These are phyloP conservation scores for Adela reaumurella DNA, from an alignment of 2,888 invertebrate species.

Conservation along the genomic window DNA sequence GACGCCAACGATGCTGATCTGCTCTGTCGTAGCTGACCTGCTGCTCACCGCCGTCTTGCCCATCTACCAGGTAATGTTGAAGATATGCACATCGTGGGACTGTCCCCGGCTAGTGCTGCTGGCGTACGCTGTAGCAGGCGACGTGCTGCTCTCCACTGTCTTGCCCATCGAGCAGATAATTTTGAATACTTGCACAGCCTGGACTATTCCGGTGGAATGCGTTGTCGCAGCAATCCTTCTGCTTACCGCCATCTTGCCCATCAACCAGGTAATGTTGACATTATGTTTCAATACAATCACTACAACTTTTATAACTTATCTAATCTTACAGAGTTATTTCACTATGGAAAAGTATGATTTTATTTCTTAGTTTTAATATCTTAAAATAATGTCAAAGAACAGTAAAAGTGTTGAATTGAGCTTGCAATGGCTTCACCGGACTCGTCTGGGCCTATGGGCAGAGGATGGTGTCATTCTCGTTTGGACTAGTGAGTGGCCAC, in stretches of 20 bases:
- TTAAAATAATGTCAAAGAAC: too few species aligned
- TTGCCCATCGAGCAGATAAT: conserved; percentile 88
- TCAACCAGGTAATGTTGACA: conserved; percentile 75
- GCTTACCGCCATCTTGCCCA: conserved; percentile 91
- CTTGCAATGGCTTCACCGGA: too few species aligned
- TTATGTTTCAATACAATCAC: too few species aligned
- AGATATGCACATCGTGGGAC: conserved; percentile 84
- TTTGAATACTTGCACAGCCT: conserved; percentile 74
- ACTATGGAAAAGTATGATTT: too few species aligned
- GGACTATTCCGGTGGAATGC: conserved; percentile 98
- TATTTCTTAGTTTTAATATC: too few species aligned
- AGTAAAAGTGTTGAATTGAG: too few species aligned
- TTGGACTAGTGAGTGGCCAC: too few species aligned
- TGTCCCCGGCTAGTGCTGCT: conserved; percentile 99
- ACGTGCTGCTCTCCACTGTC: conserved; percentile 93
- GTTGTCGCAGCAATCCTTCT: conserved; percentile 94
- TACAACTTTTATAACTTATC: too few species aligned
- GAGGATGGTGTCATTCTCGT: too few species aligned
- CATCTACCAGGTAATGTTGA: conserved; percentile 77
- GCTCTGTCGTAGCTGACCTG: conserved; percentile 94
- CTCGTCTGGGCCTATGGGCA: too few species aligned
- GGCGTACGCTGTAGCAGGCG: conserved; percentile 91
- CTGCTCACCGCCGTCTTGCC: conserved; percentile 93
- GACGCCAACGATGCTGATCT: too few species aligned
- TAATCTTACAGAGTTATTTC: too few species aligned